These are phyloP conservation scores for Tetrao urogallus DNA, from an alignment of 2,113 vertebrate species.

Conservation along the genomic window DNA sequence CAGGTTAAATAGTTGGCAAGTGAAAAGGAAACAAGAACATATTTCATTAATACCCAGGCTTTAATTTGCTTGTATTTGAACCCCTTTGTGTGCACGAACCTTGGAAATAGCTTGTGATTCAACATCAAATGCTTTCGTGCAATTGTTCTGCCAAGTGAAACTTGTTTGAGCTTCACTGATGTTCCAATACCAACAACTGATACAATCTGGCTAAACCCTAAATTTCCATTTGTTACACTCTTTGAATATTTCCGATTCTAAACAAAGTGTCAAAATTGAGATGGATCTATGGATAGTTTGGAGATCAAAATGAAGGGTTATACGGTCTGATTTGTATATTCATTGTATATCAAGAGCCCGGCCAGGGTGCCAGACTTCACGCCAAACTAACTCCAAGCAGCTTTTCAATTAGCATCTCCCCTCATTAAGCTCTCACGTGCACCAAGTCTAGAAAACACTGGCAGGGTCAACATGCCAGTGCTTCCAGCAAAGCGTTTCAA, in stretches of 20 bases:
- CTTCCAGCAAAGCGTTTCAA: conserved; percentile 29
- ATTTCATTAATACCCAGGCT: conserved; percentile 26
- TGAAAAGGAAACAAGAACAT: not conserved
- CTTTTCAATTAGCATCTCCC: not conserved
- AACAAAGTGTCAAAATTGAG: conserved; percentile 42
- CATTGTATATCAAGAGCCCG: not conserved
- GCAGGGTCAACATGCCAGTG: not conserved
- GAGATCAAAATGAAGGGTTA: not conserved
- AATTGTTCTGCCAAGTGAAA: conserved; percentile 58
- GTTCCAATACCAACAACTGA: conserved; percentile 63
- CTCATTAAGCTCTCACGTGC: not conserved
- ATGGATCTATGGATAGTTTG: not conserved
- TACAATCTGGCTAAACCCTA: conserved; percentile 44
- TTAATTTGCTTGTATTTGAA: conserved; percentile 56
- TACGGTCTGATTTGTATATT: not conserved
- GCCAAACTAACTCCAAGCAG: not conserved
- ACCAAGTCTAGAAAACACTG: not conserved
- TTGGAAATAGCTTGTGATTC: conserved; percentile 51
- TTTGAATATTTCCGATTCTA: conserved; percentile 1
- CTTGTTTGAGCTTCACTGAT: conserved; percentile 30
- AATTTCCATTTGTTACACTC: conserved; percentile 27
- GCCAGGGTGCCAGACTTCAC: not conserved
- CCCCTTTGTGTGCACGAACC: not conserved
- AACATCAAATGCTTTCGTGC: conserved; percentile 37
- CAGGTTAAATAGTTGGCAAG: conserved; percentile 59